Percentiles rank a stretch among this genome's conserved stretches.
Conservation (phyloP, 1,140 invertebrate species). For the Drosophila kohkoa region DNA sequence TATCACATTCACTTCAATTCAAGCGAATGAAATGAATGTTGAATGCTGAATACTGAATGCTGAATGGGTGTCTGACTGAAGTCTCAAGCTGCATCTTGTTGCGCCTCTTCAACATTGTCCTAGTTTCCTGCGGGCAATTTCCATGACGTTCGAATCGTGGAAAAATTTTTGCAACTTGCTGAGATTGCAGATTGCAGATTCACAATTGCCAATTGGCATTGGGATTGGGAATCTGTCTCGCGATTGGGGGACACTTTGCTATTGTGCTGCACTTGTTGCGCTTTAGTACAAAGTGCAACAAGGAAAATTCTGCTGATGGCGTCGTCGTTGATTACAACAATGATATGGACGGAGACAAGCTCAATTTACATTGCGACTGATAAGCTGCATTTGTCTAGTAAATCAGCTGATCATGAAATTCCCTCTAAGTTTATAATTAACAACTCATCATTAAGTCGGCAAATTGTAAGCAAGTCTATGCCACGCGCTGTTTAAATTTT, state of each 20-base stretch:
- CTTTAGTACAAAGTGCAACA: constrained; percentile 59
- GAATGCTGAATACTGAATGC: constrained; percentile 4
- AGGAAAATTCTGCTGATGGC: constrained; percentile 13
- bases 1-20: constrained; percentile 38
- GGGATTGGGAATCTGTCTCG: constrained; percentile 1
- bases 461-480: background rate
- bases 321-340: background rate
- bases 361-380: background rate
- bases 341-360: background rate
- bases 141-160: constrained; percentile 52
- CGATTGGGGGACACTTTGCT: background rate
- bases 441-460: background rate
- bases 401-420: background rate
- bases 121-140: constrained; percentile 54
- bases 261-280: constrained; percentile 52
- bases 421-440: background rate
- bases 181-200: constrained; percentile 4
- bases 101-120: constrained; percentile 48
- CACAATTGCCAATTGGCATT: background rate
- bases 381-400: constrained; percentile 1
- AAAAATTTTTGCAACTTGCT: constrained; percentile 32
- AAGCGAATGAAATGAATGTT: background rate
- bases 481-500: constrained; percentile 2
- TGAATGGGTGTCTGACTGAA: constrained; percentile 2
- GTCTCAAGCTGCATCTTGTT: constrained; percentile 10